Evolutionary conservation across 2,113 vertebrate genomes (phyloP), one percentile per base, ranked within the genome.

Genomic region (Bombycilla garrulus): DNA sequence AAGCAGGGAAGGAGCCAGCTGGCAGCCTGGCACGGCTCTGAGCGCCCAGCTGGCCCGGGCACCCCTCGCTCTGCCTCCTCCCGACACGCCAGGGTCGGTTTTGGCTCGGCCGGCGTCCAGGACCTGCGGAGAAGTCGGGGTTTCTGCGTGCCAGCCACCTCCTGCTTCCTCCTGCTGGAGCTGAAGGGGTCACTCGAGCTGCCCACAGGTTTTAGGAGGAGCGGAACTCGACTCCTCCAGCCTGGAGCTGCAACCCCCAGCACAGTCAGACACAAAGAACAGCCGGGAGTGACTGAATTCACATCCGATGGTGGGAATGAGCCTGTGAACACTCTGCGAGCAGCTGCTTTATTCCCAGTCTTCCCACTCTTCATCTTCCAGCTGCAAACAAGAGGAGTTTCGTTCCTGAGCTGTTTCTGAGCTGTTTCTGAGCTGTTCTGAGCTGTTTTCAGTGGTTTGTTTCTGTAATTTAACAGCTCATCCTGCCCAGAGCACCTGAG

Each of bases 281-380:
- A 88, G 94, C 92, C 29, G 5, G 44, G 73, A 12, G 26, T 33
- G 86, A 11, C 80, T 92, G 79, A 21, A 88, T 95, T 97, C 97
- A 90, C 93, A 61, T 76, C 90, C 14, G 76, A 69, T 93, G 96
- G 94, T 94, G 94, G 95, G 77, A 93, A 90, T 57, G 96, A 96
- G 96, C 93, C 96, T 92, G 95, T 66, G 88, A 85, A 81, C 92
- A 83, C 40, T 9, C 86, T 93, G 94, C 92, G 86, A 95, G 92
- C 69, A 35, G 88, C 36, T 18, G 67, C 35, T 95, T 98, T 98
- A 99, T 86, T 99, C 99, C 99, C 99, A 99, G 98, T 99, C 98
- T 96, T 99, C 99, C 99, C 99, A 99, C 94, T 99, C 99, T 92
- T 98, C 99, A 24, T 99, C 98, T 83, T 98, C 99, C 98, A 99